phyloP scores from a whole-genome alignment of 2,797 vertebrate genomes.

The Macropus fuliginosus region DNA sequence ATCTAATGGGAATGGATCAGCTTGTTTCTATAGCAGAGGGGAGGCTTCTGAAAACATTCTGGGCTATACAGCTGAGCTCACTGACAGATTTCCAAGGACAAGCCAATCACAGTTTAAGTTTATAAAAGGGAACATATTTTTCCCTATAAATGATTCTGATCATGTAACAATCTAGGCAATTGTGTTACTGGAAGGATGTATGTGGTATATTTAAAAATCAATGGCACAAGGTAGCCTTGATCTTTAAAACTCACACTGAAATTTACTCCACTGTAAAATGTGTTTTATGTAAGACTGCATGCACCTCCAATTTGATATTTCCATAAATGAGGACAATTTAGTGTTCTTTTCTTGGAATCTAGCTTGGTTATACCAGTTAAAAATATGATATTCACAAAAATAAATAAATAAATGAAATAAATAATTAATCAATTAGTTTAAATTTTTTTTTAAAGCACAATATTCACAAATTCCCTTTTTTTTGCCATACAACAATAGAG shows the following conservation, averaged over 20 bases:
- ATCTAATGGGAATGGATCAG: not conserved
- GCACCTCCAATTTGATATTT: not conserved
- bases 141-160: constrained; percentile 54
- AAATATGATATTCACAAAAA: not conserved
- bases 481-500: not conserved
- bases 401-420: too few species aligned
- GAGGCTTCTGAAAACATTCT: not conserved
- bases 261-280: not conserved
- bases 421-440: too few species aligned
- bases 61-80: constrained; percentile 28
- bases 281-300: not conserved
- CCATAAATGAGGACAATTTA: not conserved
- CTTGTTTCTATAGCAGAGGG: constrained; percentile 12
- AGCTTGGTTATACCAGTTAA: not conserved
- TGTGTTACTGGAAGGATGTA: constrained; percentile 8
- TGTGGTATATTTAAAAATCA: not conserved
- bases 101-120: not conserved
- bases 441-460: too few species aligned
- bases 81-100: not conserved
- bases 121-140: constrained; percentile 5
- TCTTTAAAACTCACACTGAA: not conserved
- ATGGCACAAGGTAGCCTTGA: not conserved
- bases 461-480: constrained; percentile 5
- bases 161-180: not conserved
- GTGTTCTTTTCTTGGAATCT: constrained; percentile 16